Evolutionary conservation across 2,113 vertebrate genomes (phyloP), one percentile per base, ranked within the genome.

Genomic region (Cygnus buccinator): DNA sequence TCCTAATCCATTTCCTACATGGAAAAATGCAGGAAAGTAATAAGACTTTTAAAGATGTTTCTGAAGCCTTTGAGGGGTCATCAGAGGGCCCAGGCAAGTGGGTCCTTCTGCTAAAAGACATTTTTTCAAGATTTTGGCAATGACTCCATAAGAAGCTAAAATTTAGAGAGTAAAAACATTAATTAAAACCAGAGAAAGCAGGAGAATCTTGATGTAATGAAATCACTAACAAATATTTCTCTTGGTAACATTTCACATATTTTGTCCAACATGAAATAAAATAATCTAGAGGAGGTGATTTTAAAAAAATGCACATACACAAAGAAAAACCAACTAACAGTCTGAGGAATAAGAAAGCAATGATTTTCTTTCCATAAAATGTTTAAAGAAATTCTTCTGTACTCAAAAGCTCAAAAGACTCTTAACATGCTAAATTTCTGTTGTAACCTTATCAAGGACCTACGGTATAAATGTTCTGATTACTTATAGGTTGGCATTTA

Each of bases 251-350:
- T 71, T 93, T 76, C 39, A 43, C 46, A 77, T 54, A 55, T 66
- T 89, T 88, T 77, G 10, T 90, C 55, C 73, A 89, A 23, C 41
- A 31, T 62, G 66, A 93, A 84, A 85, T 62, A 87, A 74, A 97
- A 84, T 61, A 74, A 84, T 73, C 72, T 50, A 77, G 70, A 93
- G 91, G 18, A 83, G 4, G 78, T 46, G 4, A 46, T 77, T 33
- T 2, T 55, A 16, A 50, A 33, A 81, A 81, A 11, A 26, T 4
- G 23, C 16, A 39, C 59, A 62, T 18, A 25, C 48, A 50, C 50
- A 52, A 52, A 22, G 5, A n/a, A 89, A 79, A 48, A 12, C 9
- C 11, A 80, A 20, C 4, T 12, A 62, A 39, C 46, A 10, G 20
- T 44, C 33, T 50, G 35, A 93, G 39, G 54, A 31, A 54, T 39